phyloP scores from a whole-genome alignment of 2,113 vertebrate genomes.

The Hiodon alosoides region DNA sequence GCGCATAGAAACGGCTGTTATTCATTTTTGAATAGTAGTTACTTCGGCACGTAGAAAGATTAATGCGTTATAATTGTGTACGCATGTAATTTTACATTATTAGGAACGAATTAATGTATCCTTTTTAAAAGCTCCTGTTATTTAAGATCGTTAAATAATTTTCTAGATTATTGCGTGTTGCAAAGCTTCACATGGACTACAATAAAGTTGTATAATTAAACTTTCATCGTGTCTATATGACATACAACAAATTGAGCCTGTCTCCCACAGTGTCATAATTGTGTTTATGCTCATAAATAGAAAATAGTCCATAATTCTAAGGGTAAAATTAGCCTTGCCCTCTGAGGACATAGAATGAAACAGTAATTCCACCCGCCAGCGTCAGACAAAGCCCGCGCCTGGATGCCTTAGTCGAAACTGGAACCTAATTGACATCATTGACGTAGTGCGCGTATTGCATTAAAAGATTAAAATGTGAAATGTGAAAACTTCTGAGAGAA shows the following conservation, averaged over 20 bases:
- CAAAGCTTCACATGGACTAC: too few species aligned
- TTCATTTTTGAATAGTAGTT: conserved; percentile 60
- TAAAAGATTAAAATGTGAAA: neutral
- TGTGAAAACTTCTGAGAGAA: neutral
- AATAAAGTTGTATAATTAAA: too few species aligned
- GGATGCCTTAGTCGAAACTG: too few species aligned
- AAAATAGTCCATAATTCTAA: conserved; percentile 48
- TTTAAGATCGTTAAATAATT: conserved; percentile 37
- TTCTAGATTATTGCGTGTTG: neutral
- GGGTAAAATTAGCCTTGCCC: neutral
- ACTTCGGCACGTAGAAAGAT: conserved; percentile 39
- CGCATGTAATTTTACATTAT: conserved; percentile 54
- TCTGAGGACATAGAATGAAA: neutral
- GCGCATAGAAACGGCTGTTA: conserved; percentile 58
- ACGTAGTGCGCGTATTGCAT: neutral
- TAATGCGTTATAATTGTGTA: conserved; percentile 63
- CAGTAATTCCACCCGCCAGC: conserved; percentile 3
- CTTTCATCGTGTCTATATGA: too few species aligned
- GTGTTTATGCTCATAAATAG: conserved; percentile 38
- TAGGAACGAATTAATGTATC: conserved; percentile 37
- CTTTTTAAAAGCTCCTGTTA: neutral
- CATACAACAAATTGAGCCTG: neutral
- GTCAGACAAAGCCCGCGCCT: neutral
- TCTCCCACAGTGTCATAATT: neutral
- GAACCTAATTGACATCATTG: neutral